Evolutionary conservation across 2,113 vertebrate species (phyloP).

Genomic region (Seriola quinqueradiata): DNA sequence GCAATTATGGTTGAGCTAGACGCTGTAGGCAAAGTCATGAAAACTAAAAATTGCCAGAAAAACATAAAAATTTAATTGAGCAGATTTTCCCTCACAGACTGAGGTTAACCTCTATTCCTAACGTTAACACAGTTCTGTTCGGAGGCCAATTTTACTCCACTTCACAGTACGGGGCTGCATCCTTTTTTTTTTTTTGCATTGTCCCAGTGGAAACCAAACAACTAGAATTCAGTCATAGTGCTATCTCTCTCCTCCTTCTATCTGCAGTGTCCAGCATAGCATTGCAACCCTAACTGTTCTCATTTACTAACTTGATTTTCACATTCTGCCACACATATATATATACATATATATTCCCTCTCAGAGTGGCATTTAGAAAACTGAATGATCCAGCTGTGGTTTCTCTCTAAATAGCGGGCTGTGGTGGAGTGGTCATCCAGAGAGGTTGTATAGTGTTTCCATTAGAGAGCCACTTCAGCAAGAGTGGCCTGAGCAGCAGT

Average conservation of each 20-base stretch:
- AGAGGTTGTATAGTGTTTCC: slow-evolving; percentile 61
- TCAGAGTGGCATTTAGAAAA: slow-evolving; percentile 27
- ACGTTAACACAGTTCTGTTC: neutral
- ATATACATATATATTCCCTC: neutral
- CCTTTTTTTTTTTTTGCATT: neutral
- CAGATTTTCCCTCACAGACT: slow-evolving; percentile 29
- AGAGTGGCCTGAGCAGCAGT: slow-evolving; percentile 54
- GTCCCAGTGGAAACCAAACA: neutral
- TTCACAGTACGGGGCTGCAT: neutral
- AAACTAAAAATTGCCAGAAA: slow-evolving; percentile 25
- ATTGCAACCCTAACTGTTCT: neutral
- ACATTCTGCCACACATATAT: neutral
- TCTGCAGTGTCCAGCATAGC: neutral
- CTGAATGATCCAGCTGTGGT: slow-evolving; percentile 46
- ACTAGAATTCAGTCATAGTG: neutral
- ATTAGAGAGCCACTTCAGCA: slow-evolving; percentile 58
- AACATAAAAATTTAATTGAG: slow-evolving; percentile 11
- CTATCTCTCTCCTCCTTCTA: neutral
- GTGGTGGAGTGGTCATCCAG: slow-evolving; percentile 39
- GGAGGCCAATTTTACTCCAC: neutral
- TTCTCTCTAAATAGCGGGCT: slow-evolving; percentile 44
- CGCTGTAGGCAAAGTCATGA: slow-evolving; percentile 23
- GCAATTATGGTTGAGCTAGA: slow-evolving; percentile 21
- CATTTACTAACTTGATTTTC: neutral
- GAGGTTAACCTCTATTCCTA: slow-evolving; percentile 16